Evolutionary conservation across 1,140 invertebrate genomes (phyloP), one percentile per base, ranked within the genome.

Genomic region (Drosophila insularis): DNA sequence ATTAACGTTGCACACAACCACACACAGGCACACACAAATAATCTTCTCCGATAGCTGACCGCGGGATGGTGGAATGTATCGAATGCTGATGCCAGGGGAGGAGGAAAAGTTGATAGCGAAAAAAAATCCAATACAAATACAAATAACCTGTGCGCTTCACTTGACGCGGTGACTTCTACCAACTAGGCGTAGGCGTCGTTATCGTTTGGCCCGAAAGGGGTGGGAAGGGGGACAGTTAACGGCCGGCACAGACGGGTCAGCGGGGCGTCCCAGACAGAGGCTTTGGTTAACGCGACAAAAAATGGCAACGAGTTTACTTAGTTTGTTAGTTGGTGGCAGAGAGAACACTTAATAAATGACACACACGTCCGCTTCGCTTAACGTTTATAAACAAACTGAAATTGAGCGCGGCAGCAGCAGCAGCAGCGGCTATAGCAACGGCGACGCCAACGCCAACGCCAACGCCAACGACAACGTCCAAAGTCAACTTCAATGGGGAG

Each of bases 331-430:
- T 50, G 43, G 43, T 50, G 43, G 43, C 43, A 21, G 19, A 58
- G 19, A 46, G 27, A 64, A 40, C 32, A 39, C 50, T 21, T 14
- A 53, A 63, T 23, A 31, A 73, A 37, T 64, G 50, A 65, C 61
- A 72, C 61, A 72, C 63, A 68, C 81, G 66, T 85, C 70, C 77
- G 74, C 69, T 64, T 77, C 46, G 69, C 74, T 71, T 77, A 74
- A 67, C 68, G 74, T 85, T 85, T 74, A 80, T 72, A 86, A 86
- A 86, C 81, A 86, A 86, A 86, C 77, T 74, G 63, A 61, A 58
- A 54, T 60, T 54, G 54, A 59, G 63, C 63, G 40, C 39, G 37
- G 60, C 56, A 19, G 27, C 55, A 40, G 54, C 59, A 50, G 40
- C 13, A 17, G 11, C 27, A 32, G 1, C 13, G 27, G 27, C 27